Conservation (phyloP, 2,888 invertebrate species). For the Encarsia formosa region DNA sequence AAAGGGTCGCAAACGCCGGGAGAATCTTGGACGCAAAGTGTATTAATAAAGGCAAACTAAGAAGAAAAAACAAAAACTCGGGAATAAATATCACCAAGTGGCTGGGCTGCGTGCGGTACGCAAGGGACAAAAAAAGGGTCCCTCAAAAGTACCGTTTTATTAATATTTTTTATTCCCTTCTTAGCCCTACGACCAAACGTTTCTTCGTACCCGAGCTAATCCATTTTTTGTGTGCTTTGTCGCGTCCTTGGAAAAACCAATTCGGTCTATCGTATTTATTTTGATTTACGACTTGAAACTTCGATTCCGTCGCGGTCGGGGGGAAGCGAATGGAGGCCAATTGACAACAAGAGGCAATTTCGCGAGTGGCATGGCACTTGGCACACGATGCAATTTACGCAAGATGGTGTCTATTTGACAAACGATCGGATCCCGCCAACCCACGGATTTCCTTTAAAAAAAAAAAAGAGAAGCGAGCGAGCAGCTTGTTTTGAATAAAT, state of each 20-base stretch:
- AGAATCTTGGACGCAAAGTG: conserved; percentile 30
- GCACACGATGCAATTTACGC: conserved; percentile 38
- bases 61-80: conserved; percentile 46
- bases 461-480: conserved; percentile 22
- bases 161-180: conserved; percentile 51
- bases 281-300: conserved; percentile 18
- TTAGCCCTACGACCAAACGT: conserved; percentile 47
- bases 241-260: too few species aligned
- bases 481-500: conserved; percentile 43
- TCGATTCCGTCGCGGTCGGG: conserved; percentile 29
- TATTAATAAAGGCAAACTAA: conserved; percentile 31
- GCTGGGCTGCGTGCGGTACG: conserved; percentile 23
- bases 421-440: conserved; percentile 47
- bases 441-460: conserved; percentile 19
- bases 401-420: conserved; percentile 48
- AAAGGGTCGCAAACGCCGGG: conserved; percentile 30
- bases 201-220: too few species aligned
- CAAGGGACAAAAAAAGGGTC: conserved; percentile 21
- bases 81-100: conserved; percentile 44
- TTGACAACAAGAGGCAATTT: conserved; percentile 36
- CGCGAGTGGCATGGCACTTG: conserved; percentile 32
- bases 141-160: conserved; percentile 49
- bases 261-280: too few species aligned
- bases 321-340: conserved; percentile 32
- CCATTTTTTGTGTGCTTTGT: too few species aligned